phyloP scores from a whole-genome alignment of 2,888 invertebrate genomes.

The Microdon myrmicae region DNA sequence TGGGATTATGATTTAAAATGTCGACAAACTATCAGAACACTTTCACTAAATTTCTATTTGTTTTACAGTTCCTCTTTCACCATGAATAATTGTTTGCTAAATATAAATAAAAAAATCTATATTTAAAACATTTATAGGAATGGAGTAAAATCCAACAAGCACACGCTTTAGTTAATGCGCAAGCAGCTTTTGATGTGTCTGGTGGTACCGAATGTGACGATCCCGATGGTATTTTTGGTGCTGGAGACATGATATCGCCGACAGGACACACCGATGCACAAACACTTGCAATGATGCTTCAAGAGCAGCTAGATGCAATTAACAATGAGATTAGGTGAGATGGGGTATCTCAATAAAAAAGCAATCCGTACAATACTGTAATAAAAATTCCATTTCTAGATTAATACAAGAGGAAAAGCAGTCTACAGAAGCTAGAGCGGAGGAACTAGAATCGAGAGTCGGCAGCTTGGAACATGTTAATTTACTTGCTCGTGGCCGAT shows the following conservation, averaged over 20 bases:
- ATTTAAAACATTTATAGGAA: constrained; percentile 69
- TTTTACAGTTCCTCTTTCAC: too few species aligned
- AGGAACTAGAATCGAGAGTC: constrained; percentile 94
- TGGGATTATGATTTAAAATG: too few species aligned
- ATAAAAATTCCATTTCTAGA: constrained; percentile 53
- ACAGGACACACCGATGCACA: constrained; percentile 91
- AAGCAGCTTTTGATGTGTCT: constrained; percentile 91
- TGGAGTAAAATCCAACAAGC: constrained; percentile 97
- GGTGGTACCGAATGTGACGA: constrained; percentile 87
- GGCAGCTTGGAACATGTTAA: constrained; percentile 96
- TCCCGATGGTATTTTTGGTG: constrained; percentile 80
- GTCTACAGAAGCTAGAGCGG: constrained; percentile 95
- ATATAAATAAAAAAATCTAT: background rate
- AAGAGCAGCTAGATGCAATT: constrained; percentile 99
- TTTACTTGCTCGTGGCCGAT: constrained; percentile 78
- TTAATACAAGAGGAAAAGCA: constrained; percentile 94
- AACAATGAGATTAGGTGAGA: constrained; percentile 90
- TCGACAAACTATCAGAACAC: too few species aligned
- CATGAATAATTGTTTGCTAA: too few species aligned
- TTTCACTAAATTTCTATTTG: too few species aligned
- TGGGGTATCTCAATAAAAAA: background rate
- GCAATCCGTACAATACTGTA: background rate
- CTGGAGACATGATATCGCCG: constrained; percentile 78
- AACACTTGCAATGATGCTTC: constrained; percentile 96
- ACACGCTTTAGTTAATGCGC: constrained; percentile 89